Evolutionary conservation across 1,140 invertebrate genomes (phyloP).

Genomic region (Drosophila dunni): DNA sequence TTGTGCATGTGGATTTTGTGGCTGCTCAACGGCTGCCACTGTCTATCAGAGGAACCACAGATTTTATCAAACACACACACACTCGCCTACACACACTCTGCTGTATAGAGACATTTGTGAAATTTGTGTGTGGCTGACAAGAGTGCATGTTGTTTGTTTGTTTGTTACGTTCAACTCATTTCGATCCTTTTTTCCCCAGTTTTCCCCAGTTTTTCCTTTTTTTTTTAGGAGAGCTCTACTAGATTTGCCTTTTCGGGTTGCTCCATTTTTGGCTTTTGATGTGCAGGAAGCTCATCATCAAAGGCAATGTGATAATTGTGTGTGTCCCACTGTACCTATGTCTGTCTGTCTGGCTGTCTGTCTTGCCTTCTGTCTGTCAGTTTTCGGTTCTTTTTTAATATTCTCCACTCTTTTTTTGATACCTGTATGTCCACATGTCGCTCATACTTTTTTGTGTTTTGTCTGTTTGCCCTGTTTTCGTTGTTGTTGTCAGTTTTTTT

Average conservation of each 20-base stretch:
- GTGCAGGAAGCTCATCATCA: conserved; percentile 81
- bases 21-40: conserved; percentile 58
- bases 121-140: conserved; percentile 72
- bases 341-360: conserved; percentile 7
- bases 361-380: background rate
- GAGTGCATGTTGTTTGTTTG: conserved; percentile 62
- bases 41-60: conserved; percentile 61
- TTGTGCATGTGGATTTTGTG: conserved; percentile 62
- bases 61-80: conserved; percentile 63
- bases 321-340: conserved; percentile 33
- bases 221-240: conserved; percentile 28
- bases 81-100: conserved; percentile 24
- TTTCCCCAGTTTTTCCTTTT: conserved; percentile 3
- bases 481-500: conserved; percentile 39
- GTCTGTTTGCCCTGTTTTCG: conserved; percentile 36
- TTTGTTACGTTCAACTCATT: conserved; percentile 72
- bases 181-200: conserved; percentile 35
- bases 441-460: conserved; percentile 42
- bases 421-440: conserved; percentile 22
- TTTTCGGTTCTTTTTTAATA: conserved; percentile 28
- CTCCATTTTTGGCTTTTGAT: conserved; percentile 81
- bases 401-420: conserved; percentile 25
- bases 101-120: conserved; percentile 36
- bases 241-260: conserved; percentile 61
- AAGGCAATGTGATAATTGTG: conserved; percentile 78